A percentile compares a stretch with the other conserved stretches of the same genome.
phyloP scores from a whole-genome alignment of 2,797 vertebrate genomes.

The Ptychobarbus kaznakovi region DNA sequence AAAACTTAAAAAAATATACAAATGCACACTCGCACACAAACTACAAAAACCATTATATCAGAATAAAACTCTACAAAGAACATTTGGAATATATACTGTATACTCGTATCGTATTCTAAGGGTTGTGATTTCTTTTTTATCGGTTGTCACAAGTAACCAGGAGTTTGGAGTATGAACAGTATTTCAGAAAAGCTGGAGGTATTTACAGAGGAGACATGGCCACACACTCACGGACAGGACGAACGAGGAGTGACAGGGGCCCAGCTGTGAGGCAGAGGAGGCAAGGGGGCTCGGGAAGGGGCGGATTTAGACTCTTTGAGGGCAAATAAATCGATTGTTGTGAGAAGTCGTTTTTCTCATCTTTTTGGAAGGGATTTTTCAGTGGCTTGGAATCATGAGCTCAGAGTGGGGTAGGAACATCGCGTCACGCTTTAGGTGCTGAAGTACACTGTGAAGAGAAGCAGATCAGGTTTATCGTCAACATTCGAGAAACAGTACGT shows the following conservation, averaged over 20 bases:
- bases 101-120: slow-evolving; percentile 76
- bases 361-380: slow-evolving; percentile 73
- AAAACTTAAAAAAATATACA: slow-evolving; percentile 81
- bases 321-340: slow-evolving; percentile 64
- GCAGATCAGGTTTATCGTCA: slow-evolving; percentile 7
- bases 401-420: slow-evolving; percentile 78
- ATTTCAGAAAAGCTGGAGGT: slow-evolving; percentile 79
- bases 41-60: slow-evolving; percentile 81
- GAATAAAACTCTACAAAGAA: slow-evolving; percentile 87
- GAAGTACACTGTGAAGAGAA: slow-evolving; percentile 79
- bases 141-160: slow-evolving; percentile 67
- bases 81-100: slow-evolving; percentile 72
- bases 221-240: slow-evolving; percentile 80
- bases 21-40: slow-evolving; percentile 73
- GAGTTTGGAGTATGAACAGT: slow-evolving; percentile 75
- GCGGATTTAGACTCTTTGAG: slow-evolving; percentile 73
- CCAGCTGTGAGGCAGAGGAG: slow-evolving; percentile 74
- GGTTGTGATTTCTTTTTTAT: slow-evolving; percentile 75
- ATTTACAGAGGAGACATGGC: slow-evolving; percentile 80
- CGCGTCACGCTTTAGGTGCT: slow-evolving; percentile 81
- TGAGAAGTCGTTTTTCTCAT: slow-evolving; percentile 69
- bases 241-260: slow-evolving; percentile 74
- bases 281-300: slow-evolving; percentile 47
- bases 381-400: slow-evolving; percentile 71
- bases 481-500: background rate